phyloP scores from a whole-genome alignment of 2,113 vertebrate species.

The Melanerpes aurifrons region DNA sequence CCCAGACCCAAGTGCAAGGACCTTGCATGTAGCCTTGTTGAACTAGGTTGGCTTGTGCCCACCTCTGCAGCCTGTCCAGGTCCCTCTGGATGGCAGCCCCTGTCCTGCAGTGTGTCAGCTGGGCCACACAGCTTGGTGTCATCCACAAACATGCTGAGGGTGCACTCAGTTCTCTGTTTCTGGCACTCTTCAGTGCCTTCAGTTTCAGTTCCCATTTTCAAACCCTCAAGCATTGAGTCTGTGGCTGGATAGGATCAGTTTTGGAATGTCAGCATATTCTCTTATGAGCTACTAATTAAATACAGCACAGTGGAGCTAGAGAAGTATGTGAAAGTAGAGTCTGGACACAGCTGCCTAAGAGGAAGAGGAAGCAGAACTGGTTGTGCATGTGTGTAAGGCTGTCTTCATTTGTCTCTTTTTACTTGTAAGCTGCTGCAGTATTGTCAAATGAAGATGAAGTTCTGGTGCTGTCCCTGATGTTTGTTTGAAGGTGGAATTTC shows the following conservation, averaged over 20 bases:
- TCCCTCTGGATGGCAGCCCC: too few species aligned
- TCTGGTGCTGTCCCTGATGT: not conserved
- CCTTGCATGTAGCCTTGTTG: too few species aligned
- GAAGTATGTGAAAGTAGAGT: not conserved
- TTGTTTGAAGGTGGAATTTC: not conserved
- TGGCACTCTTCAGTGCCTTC: not conserved
- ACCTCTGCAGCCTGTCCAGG: too few species aligned
- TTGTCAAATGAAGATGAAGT: not conserved
- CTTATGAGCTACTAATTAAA: not conserved
- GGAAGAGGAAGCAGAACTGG: not conserved
- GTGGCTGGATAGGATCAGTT: not conserved
- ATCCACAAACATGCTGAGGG: too few species aligned
- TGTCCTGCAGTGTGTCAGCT: too few species aligned
- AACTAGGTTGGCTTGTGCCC: too few species aligned
- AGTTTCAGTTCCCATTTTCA: not conserved
- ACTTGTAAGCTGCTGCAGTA: not conserved
- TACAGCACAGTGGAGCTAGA: not conserved
- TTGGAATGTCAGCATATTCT: not conserved
- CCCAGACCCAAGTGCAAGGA: too few species aligned
- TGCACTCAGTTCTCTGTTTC: not conserved
- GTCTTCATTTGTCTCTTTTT: not conserved
- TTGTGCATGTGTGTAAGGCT: not conserved
- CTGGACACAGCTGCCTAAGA: not conserved
- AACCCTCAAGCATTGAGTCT: not conserved
- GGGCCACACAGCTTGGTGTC: too few species aligned